Percentiles rank a stretch among this genome's conserved stretches.
Evolutionary conservation across 1,140 invertebrate genomes (phyloP).

Genomic region (Monomorium pharaonis): DNA sequence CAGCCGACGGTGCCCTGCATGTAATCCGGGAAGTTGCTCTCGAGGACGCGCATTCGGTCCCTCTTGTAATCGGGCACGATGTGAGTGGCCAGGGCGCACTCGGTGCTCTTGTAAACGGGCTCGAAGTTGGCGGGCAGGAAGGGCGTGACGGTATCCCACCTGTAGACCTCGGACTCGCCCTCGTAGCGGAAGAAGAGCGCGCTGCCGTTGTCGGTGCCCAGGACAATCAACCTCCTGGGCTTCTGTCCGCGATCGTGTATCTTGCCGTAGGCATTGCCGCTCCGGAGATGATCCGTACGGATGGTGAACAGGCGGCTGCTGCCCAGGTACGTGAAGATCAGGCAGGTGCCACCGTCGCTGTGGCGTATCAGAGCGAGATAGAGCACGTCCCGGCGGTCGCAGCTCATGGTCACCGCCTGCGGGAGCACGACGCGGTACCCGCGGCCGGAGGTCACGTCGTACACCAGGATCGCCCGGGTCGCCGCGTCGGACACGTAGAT

Average conservation of each 20-base stretch:
- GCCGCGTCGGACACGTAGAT: constrained; percentile 88
- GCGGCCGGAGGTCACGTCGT: constrained; percentile 86
- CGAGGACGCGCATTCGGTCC: constrained; percentile 86
- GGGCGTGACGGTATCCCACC: constrained; percentile 81
- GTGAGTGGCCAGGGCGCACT: constrained; percentile 86
- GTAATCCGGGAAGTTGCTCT: constrained; percentile 88
- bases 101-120: constrained; percentile 84
- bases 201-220: constrained; percentile 87
- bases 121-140: constrained; percentile 82
- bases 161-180: constrained; percentile 83
- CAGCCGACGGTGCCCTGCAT: constrained; percentile 87
- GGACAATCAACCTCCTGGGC: constrained; percentile 84
- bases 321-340: constrained; percentile 87
- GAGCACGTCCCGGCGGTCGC: constrained; percentile 85
- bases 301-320: constrained; percentile 86
- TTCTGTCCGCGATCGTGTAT: constrained; percentile 86
- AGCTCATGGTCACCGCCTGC: constrained; percentile 82
- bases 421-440: constrained; percentile 87
- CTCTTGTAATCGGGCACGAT: constrained; percentile 86
- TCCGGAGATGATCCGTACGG: constrained; percentile 85
- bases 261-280: constrained; percentile 84
- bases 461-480: constrained; percentile 87
- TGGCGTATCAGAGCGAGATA: constrained; percentile 86
- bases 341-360: constrained; percentile 83
- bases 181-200: constrained; percentile 87